A percentile compares a stretch with the other conserved stretches of the same genome.
Evolutionary conservation across 2,888 invertebrate genomes (phyloP).

Genomic region (Drosophila birchii): DNA sequence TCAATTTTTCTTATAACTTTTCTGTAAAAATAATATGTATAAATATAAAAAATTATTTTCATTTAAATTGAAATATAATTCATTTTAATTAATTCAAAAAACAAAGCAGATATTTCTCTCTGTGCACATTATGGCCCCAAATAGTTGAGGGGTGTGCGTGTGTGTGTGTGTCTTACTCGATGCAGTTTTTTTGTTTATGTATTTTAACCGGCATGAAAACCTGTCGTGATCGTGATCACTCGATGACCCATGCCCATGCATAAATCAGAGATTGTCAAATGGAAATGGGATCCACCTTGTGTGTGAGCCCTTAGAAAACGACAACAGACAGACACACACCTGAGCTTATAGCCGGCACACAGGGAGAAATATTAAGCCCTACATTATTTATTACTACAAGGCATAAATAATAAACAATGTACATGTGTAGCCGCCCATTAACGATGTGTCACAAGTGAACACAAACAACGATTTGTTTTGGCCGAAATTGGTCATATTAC

Average conservation of each 20-base stretch:
- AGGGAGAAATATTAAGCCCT: background rate
- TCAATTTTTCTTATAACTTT: too few species aligned
- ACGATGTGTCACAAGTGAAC: conserved; percentile 13
- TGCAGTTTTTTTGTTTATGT: conserved; percentile 9
- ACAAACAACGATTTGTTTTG: conserved; percentile 13
- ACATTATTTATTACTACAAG: background rate
- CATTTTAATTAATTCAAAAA: background rate
- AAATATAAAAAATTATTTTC: too few species aligned
- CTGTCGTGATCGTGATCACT: conserved; percentile 31
- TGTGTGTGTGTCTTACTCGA: conserved; percentile 10
- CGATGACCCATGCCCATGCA: conserved; percentile 29
- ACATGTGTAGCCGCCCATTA: background rate
- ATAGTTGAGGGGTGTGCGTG: background rate
- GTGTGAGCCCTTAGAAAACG: conserved; percentile 17
- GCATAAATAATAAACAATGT: conserved; percentile 3
- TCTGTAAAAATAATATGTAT: too few species aligned
- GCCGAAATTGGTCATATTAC: conserved; percentile 19
- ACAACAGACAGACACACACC: conserved; percentile 4
- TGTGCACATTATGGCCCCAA: conserved; percentile 9
- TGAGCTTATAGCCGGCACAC: conserved; percentile 12
- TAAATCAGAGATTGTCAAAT: conserved; percentile 29
- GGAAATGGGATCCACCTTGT: conserved; percentile 22
- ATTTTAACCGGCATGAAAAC: conserved; percentile 27
- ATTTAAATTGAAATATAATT: background rate
- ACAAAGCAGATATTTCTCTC: background rate